Conservation (phyloP, 1,140 invertebrate genomes). For the Orussus abietinus region DNA sequence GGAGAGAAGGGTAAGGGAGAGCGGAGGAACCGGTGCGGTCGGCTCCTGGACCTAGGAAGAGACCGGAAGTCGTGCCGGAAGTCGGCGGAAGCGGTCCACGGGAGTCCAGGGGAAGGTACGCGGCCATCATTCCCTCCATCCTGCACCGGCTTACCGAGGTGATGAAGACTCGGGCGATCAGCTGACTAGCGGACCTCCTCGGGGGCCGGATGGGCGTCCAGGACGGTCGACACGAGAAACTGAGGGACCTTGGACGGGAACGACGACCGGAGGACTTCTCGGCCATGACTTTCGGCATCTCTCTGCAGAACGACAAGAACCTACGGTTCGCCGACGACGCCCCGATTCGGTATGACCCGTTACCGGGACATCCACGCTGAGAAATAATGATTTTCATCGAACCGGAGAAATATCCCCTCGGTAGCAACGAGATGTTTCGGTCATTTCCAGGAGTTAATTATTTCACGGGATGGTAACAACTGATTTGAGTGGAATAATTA, state of each 20-base stretch:
- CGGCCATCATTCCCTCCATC: constrained; percentile 13
- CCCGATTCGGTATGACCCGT: constrained; percentile 30
- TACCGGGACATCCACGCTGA: too few species aligned
- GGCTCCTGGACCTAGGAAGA: too few species aligned
- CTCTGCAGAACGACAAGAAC: constrained; percentile 37
- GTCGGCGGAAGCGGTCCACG: background rate
- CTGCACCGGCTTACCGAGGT: constrained; percentile 31
- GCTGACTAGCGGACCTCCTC: constrained; percentile 41
- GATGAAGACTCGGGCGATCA: constrained; percentile 35
- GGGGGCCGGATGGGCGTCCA: constrained; percentile 18
- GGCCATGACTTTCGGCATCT: constrained; percentile 41
- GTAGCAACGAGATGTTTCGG: too few species aligned
- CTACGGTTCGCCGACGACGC: constrained; percentile 29
- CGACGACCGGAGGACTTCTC: constrained; percentile 24
- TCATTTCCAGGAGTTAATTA: too few species aligned
- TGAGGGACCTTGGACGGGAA: constrained; percentile 2
- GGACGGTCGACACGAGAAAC: constrained; percentile 8
- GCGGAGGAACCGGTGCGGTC: too few species aligned
- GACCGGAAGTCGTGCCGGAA: too few species aligned
- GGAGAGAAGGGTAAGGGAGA: too few species aligned
- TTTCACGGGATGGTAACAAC: too few species aligned
- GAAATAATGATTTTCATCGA: too few species aligned
- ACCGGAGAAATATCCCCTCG: too few species aligned
- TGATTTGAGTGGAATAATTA: too few species aligned
- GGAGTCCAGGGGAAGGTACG: too few species aligned